Conservation (phyloP, 1,140 invertebrate species). For the Cecropterus lyciades region DNA sequence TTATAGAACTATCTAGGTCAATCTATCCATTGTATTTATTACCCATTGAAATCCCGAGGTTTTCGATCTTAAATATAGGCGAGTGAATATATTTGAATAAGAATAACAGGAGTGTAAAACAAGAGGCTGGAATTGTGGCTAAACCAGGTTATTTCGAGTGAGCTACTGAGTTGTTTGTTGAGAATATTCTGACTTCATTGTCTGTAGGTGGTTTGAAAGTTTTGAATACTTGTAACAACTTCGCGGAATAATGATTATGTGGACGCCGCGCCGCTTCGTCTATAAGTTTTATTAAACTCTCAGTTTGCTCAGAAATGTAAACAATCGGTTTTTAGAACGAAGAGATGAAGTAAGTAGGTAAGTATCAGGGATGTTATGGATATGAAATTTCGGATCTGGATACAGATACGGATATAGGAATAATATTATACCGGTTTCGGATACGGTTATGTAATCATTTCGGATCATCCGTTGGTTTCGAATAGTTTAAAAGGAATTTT, state of each 20-base stretch:
- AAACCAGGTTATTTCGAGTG: conserved; percentile 9
- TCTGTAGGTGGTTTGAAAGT: conserved; percentile 9
- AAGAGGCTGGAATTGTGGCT: not conserved
- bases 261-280: not conserved
- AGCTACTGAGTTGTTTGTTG: conserved; percentile 4
- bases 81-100: not conserved
- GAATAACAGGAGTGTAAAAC: too few relatives aligned
- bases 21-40: too few relatives aligned
- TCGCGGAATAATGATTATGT: conserved; percentile 3
- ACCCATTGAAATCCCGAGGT: too few relatives aligned
- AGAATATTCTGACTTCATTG: conserved; percentile 7
- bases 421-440: too few relatives aligned
- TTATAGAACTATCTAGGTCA: too few relatives aligned
- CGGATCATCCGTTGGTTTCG: too few relatives aligned
- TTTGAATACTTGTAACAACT: conserved; percentile 16
- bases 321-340: not conserved
- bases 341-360: too few relatives aligned
- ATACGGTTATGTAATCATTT: too few relatives aligned
- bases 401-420: too few relatives aligned
- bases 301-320: conserved; percentile 1
- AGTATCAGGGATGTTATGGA: too few relatives aligned
- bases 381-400: too few relatives aligned
- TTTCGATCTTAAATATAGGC: not conserved
- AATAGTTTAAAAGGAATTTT: too few relatives aligned
- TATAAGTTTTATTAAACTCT: conserved; percentile 11